Evolutionary conservation across 2,888 invertebrate species (phyloP).

Genomic region (Pollenia amentaria): DNA sequence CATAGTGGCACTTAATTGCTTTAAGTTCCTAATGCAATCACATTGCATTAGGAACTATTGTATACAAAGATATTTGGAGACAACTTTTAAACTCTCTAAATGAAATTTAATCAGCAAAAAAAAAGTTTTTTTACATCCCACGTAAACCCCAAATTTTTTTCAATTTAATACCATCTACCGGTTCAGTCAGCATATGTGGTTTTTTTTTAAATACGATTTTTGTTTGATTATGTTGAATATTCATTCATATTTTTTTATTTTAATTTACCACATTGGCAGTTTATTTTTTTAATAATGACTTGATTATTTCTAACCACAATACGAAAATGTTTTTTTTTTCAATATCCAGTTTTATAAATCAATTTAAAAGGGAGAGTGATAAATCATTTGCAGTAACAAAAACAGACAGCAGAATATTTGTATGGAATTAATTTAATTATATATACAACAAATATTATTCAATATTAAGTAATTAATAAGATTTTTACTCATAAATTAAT

Average conservation of each 20-base stretch:
- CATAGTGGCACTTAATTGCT: too few relatives aligned
- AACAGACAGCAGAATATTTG: background rate
- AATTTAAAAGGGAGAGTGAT: background rate
- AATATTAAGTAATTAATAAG: constrained; percentile 6
- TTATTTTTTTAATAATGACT: background rate
- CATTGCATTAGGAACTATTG: too few relatives aligned
- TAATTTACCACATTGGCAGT: constrained; percentile 27
- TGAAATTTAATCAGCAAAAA: too few relatives aligned
- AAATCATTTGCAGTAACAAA: background rate
- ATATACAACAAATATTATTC: background rate
- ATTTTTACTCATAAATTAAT: background rate
- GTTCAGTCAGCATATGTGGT: constrained; percentile 2
- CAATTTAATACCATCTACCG: constrained; percentile 15
- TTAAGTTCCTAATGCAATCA: too few relatives aligned
- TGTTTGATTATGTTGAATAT: background rate
- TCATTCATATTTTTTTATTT: constrained; percentile 40
- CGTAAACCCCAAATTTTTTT: background rate
- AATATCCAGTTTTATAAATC: background rate
- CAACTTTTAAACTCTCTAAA: too few relatives aligned
- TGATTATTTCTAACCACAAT: constrained; percentile 18
- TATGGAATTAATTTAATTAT: constrained; percentile 7
- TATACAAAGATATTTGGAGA: too few relatives aligned
- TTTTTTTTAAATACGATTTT: background rate
- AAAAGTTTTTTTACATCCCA: background rate
- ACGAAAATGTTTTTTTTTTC: background rate